phyloP scores from a whole-genome alignment of 2,797 vertebrate species.

The Aplochiton taeniatus region DNA sequence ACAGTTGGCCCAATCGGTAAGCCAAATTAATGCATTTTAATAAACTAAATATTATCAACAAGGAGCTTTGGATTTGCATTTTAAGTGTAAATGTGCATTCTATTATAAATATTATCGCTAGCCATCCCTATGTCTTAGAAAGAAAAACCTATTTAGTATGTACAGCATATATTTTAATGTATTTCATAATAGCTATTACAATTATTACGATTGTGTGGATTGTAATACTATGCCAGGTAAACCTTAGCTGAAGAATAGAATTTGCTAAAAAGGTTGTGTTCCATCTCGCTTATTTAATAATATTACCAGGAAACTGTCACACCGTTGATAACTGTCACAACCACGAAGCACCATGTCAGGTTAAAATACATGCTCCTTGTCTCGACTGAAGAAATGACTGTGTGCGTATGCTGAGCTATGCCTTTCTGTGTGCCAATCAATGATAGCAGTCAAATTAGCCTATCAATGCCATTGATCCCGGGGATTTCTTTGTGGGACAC shows the following conservation, averaged over 20 bases:
- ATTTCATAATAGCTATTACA: too few species aligned
- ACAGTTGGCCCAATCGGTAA: conserved; percentile 58
- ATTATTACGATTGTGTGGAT: too few species aligned
- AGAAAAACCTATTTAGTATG: too few species aligned
- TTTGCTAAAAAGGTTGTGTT: conserved; percentile 12
- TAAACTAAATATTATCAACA: conserved; percentile 74
- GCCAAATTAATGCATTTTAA: conserved; percentile 74
- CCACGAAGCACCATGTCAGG: conserved; percentile 25
- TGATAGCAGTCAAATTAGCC: conserved; percentile 79
- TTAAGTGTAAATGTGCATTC: conserved; percentile 63
- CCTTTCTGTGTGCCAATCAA: background rate
- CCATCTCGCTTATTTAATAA: too few species aligned
- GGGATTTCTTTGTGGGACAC: conserved; percentile 58
- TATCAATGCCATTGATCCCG: conserved; percentile 78
- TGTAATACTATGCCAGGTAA: too few species aligned
- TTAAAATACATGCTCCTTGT: too few species aligned
- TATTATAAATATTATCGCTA: conserved; percentile 73
- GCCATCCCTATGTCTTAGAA: background rate
- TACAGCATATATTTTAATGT: too few species aligned
- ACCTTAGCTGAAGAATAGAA: too few species aligned
- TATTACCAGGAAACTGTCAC: conserved; percentile 18
- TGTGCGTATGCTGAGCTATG: conserved; percentile 6
- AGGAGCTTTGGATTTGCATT: conserved; percentile 69
- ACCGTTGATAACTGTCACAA: conserved; percentile 37
- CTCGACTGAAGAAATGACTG: conserved; percentile 31